These are phyloP conservation scores for Nematolebias whitei DNA, from an alignment of 2,113 vertebrate genomes.

Conservation along the genomic window DNA sequence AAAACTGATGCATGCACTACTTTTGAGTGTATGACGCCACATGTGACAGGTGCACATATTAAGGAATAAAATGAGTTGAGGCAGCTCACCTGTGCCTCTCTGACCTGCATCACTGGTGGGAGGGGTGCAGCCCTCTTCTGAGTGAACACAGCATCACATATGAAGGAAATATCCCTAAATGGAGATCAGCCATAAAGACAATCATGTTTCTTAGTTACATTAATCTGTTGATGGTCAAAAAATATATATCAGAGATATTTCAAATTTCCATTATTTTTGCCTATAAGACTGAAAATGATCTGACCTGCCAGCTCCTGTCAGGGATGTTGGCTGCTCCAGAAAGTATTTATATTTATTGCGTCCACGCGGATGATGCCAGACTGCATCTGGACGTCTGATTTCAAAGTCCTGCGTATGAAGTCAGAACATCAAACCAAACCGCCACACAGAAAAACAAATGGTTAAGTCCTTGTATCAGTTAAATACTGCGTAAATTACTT, in stretches of 20 bases:
- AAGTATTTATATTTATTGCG: constrained; percentile 84
- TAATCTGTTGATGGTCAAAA: neutral
- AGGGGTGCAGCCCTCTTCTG: constrained; percentile 61
- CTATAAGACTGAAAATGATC: neutral
- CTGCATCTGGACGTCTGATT: constrained; percentile 72
- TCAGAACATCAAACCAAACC: neutral
- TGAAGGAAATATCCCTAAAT: constrained; percentile 86
- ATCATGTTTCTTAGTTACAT: too few relatives aligned
- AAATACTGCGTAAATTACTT: neutral
- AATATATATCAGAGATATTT: too few relatives aligned
- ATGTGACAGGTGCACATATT: too few relatives aligned
- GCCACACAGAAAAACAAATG: neutral
- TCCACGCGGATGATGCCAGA: constrained; percentile 85
- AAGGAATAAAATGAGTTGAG: neutral
- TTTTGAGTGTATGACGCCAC: neutral
- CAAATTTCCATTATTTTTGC: too few relatives aligned
- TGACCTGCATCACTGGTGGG: constrained; percentile 56
- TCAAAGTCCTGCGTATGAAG: constrained; percentile 70
- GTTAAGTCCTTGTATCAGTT: neutral
- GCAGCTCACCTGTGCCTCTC: constrained; percentile 37
- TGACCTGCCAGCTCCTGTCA: constrained; percentile 86
- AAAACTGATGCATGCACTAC: neutral
- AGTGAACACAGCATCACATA: constrained; percentile 75
- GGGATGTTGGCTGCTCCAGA: constrained; percentile 83
- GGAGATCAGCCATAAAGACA: constrained; percentile 6